Evolutionary conservation across 2,113 vertebrate species (phyloP), one percentile per base, ranked within the genome.

Genomic region (Vulpes lagopus): DNA sequence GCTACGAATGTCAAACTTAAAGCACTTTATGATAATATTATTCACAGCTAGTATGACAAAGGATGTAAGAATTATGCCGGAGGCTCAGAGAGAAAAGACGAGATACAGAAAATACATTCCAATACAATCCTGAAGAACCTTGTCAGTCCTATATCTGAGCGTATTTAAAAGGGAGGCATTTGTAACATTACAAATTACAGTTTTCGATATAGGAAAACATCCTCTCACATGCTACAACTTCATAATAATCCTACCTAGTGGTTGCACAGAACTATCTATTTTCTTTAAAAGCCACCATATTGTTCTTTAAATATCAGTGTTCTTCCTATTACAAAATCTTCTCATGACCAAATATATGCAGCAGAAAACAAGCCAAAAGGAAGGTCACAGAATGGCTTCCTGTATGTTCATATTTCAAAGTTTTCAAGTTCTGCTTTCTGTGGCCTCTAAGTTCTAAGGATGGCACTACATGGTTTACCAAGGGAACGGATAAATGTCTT

Each of bases 1-100:
- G 57, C 22, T 79, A 94, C 20, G 71, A 92, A 96, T 23, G 95
- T 3, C 87, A 88, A 97, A 97, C 67, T 83, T 93, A 80, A 95
- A 94, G 93, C 14, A 87, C 23, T 89, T 59, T 49, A 88, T 73
- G n/a, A 80, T 59, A 93, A 71, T 91, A 88, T 38, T 90, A 95
- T 57, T 95, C 65, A 93, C 20, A 65, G 79, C 10, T 76, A 65
- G 51, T 86, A 53, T 93, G n/a, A 94, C 25, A 95, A 88, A 87
- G 43, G 17, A 94, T 51, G 2, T 35, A 69, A 91, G 71, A 97
- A 89, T 23, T 43, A 53, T 30, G 10, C 76, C 89, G 86, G n/a
- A 88, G 73, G 51, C 51, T 94, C 74, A 14, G 65, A 49, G 35
- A 94, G 57, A 92, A 98, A 79, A 79, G 80, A 65, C 19, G 43